Base-by-base conservation (phyloP, 2,888 invertebrate species). In the Sarcophaga subvicina region DNA sequence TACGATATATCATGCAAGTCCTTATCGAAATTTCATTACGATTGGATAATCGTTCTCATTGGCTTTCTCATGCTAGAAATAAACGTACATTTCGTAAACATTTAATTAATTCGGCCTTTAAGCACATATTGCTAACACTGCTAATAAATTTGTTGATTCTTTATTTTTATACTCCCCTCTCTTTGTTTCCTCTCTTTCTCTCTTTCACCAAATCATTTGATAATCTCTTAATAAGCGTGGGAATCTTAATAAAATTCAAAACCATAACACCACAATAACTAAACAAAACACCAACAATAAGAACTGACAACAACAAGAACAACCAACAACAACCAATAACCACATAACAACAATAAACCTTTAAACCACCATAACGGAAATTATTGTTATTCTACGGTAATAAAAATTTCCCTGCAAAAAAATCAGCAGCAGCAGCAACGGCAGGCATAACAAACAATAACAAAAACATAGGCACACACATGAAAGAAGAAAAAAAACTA, bases 361-460 rank as follows among this genome's bases (percentile, higher is more conserved):
- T 62, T 54, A 72, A 78, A 25, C 54, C 64, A 22, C 37, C 59
- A 85, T 66, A 82, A 79, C 27, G 79, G 79, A 79, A 82, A 82
- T 86, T 76, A 82, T 70, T 85, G 78, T 71, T 70, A 59, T 85
- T 81, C 49, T 59, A 79, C 60, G 70, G 64, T 70, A 85, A 82
- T 85, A 81, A 81, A 85, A 81, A 77, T 81, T 22, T 75, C 27
- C 37, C 8, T 14, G 60, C 71, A 64, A 59, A 22, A 54, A 49
- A 66, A 66, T 5, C 22, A 17, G 60, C 54, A 76, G 20, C 78
- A 67, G n/a, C 47, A 72, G 8, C 11, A 70, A 0, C 62, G 6
- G 45, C n/a, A 37, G 27, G 22, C 60, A 37, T 20, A 71, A 72
- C 37, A 4, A 71, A 49, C 47, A 62, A 47, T 14, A 75, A 20